Conservation (phyloP, 1,140 invertebrate genomes). For the Hermetia illucens region DNA sequence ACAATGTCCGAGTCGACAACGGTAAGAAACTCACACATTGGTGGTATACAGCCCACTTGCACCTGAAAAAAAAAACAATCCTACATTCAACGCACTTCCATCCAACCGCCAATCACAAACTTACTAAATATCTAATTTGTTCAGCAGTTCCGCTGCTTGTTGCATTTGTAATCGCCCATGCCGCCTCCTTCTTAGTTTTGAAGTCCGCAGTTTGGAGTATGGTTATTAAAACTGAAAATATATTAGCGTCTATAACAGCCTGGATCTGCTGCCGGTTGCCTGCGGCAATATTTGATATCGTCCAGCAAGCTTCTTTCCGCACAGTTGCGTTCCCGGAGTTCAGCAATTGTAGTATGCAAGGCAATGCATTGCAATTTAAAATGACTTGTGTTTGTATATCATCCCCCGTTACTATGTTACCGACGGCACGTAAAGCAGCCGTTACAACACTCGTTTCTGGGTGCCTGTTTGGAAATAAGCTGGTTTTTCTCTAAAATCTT, state of each 20-base stretch:
- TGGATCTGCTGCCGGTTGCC: conserved; percentile 89
- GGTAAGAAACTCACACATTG: conserved; percentile 85
- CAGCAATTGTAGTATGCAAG: conserved; percentile 70
- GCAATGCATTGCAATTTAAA: conserved; percentile 79
- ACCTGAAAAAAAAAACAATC: conserved; percentile 13
- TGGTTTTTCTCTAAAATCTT: neutral
- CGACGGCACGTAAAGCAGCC: conserved; percentile 86
- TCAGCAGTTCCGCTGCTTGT: conserved; percentile 88
- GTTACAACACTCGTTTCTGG: conserved; percentile 84
- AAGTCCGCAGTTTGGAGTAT: conserved; percentile 87
- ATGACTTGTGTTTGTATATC: conserved; percentile 93
- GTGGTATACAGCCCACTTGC: conserved; percentile 68
- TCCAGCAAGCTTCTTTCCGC: conserved; percentile 96
- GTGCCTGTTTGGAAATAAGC: conserved; percentile 45
- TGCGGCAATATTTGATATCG: conserved; percentile 95
- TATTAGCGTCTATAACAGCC: conserved; percentile 90
- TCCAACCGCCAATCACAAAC: neutral
- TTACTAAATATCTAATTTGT: conserved; percentile 63
- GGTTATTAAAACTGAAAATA: conserved; percentile 84
- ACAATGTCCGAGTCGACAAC: conserved; percentile 93
- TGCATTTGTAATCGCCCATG: conserved; percentile 96
- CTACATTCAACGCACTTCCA: neutral
- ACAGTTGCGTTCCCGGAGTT: conserved; percentile 69
- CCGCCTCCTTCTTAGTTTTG: conserved; percentile 93
- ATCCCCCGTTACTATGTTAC: conserved; percentile 97